These are phyloP conservation scores for Zhengitettix transpicula DNA, from an alignment of 2,888 invertebrate genomes.

Conservation along the genomic window DNA sequence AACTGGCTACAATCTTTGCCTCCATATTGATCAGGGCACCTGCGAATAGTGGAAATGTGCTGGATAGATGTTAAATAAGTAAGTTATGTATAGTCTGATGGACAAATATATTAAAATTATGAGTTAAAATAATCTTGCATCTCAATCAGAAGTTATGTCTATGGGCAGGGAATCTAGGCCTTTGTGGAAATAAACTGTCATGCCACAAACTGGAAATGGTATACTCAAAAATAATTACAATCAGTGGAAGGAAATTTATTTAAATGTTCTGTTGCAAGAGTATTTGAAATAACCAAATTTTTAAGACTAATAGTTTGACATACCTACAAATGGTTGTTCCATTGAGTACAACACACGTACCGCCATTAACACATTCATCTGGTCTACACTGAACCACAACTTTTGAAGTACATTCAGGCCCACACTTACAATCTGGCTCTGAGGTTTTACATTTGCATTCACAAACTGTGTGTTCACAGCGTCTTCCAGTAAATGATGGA, in stretches of 20 bases:
- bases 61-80: no score
- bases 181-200: no score
- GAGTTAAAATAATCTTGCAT: no score
- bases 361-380: conserved; percentile 34
- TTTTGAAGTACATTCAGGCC: conserved; percentile 6
- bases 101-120: no score
- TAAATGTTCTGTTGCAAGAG: no score
- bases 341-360: conserved; percentile 31
- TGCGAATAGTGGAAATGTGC: conserved; percentile 2
- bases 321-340: conserved; percentile 31
- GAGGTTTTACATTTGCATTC: conserved; percentile 19
- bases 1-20: conserved; percentile 38
- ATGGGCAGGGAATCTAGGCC: no score
- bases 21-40: conserved; percentile 36
- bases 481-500: conserved; percentile 27
- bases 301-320: background rate
- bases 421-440: conserved; percentile 16
- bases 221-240: no score
- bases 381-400: conserved; percentile 21
- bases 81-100: no score
- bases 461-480: conserved; percentile 36
- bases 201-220: no score
- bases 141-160: no score
- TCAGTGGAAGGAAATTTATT: no score
- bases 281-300: no score